Evolutionary conservation across 2,113 vertebrate species (phyloP).

Genomic region (Emydocephalus ijimae): DNA sequence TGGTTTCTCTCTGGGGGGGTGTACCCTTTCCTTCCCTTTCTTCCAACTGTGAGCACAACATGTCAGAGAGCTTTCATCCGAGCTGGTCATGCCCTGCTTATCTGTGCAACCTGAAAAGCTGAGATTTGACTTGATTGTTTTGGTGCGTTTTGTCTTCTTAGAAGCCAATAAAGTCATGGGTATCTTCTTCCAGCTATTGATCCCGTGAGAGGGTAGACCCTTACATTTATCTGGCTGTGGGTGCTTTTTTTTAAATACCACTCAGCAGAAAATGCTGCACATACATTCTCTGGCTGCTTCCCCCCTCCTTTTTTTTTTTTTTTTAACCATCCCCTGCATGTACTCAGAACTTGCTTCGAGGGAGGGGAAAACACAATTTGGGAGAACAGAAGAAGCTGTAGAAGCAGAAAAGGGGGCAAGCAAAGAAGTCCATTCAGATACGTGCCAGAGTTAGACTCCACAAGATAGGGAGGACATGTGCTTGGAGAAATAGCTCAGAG

Average conservation of each 20-base stretch:
- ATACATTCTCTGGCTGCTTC: neutral
- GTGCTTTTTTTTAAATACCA: slow-evolving; percentile 39
- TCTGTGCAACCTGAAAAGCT: neutral
- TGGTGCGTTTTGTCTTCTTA: neutral
- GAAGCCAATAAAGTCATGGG: neutral
- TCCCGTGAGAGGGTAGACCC: slow-evolving; percentile 29
- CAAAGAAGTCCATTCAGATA: neutral
- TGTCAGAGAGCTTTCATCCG: neutral
- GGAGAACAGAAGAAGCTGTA: neutral
- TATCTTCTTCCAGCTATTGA: slow-evolving; percentile 57
- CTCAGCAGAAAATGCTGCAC: slow-evolving; percentile 64
- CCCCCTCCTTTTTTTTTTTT: slow-evolving; percentile 59
- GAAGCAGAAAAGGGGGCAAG: neutral
- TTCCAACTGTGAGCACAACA: neutral
- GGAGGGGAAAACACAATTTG: neutral
- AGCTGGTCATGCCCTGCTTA: neutral
- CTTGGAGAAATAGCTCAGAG: neutral
- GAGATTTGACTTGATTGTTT: neutral
- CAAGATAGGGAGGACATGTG: neutral
- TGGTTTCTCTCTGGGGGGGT: neutral
- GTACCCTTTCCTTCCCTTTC: neutral
- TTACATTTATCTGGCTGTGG: slow-evolving; percentile 53
- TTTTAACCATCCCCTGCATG: slow-evolving; percentile 54
- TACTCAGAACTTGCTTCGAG: slow-evolving; percentile 48
- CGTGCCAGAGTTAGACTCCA: slow-evolving; percentile 15